These are phyloP conservation scores for Diorhabda carinulata DNA, from an alignment of 1,140 invertebrate genomes.

Conservation along the genomic window DNA sequence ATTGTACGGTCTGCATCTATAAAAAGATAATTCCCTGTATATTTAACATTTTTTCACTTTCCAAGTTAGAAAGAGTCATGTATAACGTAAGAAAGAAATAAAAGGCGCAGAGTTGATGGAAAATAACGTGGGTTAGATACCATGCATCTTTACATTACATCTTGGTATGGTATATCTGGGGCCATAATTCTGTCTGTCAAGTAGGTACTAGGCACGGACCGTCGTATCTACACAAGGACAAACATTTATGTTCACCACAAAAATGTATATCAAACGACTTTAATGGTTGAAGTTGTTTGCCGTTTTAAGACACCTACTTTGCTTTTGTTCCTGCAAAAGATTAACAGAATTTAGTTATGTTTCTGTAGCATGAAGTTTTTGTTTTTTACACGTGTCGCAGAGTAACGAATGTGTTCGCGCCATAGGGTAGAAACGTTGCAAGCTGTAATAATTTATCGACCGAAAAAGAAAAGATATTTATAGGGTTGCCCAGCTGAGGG, in stretches of 20 bases:
- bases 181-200: constrained; percentile 37
- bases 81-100: background rate
- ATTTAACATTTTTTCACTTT: background rate
- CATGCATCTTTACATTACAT: constrained; percentile 43
- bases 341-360: constrained; percentile 1
- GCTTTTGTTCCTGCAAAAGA: constrained; percentile 5
- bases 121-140: constrained; percentile 44
- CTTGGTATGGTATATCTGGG: constrained; percentile 38
- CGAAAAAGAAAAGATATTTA: no score
- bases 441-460: no score
- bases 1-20: no score
- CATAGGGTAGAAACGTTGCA: background rate
- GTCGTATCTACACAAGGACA: constrained; percentile 30
- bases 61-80: background rate
- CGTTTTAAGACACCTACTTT: constrained; percentile 31
- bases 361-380: background rate
- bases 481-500: no score
- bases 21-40: no score
- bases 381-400: background rate
- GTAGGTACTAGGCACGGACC: constrained; percentile 39
- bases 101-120: constrained; percentile 30
- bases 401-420: background rate
- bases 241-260: constrained; percentile 31
- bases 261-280: constrained; percentile 34
- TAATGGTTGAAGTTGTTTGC: constrained; percentile 24